Conservation (phyloP, 1,140 invertebrate species). For the Zaprionus davidi region DNA sequence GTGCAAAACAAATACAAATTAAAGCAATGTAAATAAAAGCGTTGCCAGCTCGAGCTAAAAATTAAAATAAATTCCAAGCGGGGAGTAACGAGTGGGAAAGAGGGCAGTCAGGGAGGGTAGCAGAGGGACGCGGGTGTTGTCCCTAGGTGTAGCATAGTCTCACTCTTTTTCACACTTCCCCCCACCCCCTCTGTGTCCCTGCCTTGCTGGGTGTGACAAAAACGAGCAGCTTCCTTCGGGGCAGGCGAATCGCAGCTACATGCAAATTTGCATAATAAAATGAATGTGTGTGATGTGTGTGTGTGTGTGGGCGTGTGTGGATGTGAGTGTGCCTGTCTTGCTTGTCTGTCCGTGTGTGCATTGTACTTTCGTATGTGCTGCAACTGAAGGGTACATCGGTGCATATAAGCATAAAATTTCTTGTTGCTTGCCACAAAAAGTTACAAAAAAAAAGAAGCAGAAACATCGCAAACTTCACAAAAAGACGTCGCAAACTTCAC, state of each 20-base stretch:
- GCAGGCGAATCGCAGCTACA: constrained; percentile 19
- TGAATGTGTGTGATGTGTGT: constrained; percentile 13
- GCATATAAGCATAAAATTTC: constrained; percentile 6
- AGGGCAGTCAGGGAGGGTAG: too few relatives aligned
- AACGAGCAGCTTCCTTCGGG: constrained; percentile 17
- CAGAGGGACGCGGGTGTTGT: background rate
- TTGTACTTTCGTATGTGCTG: constrained; percentile 21
- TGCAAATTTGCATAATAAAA: constrained; percentile 56
- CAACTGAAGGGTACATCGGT: constrained; percentile 10
- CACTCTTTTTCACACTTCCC: background rate
- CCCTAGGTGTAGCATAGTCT: background rate
- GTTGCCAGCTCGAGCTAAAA: constrained; percentile 37
- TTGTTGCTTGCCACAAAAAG: background rate
- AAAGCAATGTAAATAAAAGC: constrained; percentile 63
- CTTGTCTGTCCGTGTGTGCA: background rate
- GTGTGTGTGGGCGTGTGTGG: background rate
- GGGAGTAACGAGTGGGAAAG: background rate
- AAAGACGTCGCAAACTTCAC: constrained; percentile 6
- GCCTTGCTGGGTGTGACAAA: constrained; percentile 11
- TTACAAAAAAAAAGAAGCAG: background rate
- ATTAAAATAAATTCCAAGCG: constrained; percentile 57
- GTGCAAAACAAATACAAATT: constrained; percentile 65
- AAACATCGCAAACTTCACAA: constrained; percentile 8
- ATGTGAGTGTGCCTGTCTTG: background rate
- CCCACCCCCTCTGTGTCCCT: background rate